A percentile compares a stretch with the other conserved stretches of the same genome.
Evolutionary conservation across 2,888 invertebrate genomes (phyloP).

Genomic region (Spodoptera picta): DNA sequence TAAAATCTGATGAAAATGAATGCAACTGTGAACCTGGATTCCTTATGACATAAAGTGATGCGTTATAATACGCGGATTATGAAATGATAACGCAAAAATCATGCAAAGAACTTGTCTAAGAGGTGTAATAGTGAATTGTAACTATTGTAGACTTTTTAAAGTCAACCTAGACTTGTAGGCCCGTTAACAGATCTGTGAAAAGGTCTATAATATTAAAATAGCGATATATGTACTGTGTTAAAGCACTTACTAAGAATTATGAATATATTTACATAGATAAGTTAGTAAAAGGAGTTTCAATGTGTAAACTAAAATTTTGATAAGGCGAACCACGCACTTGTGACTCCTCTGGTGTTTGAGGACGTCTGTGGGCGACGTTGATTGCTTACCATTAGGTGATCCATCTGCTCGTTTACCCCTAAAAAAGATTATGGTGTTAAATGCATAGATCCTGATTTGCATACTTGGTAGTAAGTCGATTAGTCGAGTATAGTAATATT

Average conservation of each 20-base stretch:
- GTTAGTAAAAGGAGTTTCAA: conserved; percentile 8
- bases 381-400: too few species aligned
- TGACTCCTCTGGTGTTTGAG: too few species aligned
- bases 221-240: background rate
- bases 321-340: too few species aligned
- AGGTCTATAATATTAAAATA: background rate
- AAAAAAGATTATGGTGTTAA: too few species aligned
- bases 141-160: background rate
- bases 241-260: conserved; percentile 26
- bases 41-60: conserved; percentile 59
- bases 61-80: conserved; percentile 15
- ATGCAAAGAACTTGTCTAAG: conserved; percentile 13
- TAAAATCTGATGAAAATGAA: conserved; percentile 76
- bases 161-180: conserved; percentile 2
- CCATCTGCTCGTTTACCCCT: too few species aligned
- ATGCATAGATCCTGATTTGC: too few species aligned
- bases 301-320: too few species aligned
- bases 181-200: conserved; percentile 7
- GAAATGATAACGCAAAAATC: background rate
- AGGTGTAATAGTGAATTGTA: conserved; percentile 3
- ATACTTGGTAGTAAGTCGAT: too few species aligned
- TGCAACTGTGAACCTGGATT: conserved; percentile 77
- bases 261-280: background rate
- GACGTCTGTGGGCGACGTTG: too few species aligned
- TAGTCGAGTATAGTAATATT: too few species aligned